Evolutionary conservation across 2,113 vertebrate genomes (phyloP).

Genomic region (Hymenochirus boettgeri): DNA sequence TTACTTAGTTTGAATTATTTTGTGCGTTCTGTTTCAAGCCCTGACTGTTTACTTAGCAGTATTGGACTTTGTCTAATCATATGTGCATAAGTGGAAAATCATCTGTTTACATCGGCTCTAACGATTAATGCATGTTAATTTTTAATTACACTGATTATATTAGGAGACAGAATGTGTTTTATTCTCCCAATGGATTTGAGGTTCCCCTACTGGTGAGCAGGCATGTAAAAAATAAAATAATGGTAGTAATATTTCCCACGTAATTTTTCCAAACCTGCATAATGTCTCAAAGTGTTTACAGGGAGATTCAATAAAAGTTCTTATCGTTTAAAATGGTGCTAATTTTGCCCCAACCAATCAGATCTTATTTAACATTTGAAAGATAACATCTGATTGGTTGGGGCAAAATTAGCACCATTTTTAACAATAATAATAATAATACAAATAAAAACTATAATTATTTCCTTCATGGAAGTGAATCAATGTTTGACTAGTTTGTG

Average conservation of each 20-base stretch:
- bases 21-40: slow-evolving; percentile 64
- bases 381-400: too few relatives aligned
- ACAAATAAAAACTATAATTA: too few relatives aligned
- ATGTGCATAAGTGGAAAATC: slow-evolving; percentile 94
- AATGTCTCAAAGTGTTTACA: too few relatives aligned
- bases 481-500: too few relatives aligned
- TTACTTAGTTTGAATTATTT: slow-evolving; percentile 71
- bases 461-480: too few relatives aligned
- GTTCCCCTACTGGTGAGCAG: slow-evolving; percentile 70
- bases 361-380: too few relatives aligned
- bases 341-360: too few relatives aligned
- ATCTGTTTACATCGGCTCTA: slow-evolving; percentile 91
- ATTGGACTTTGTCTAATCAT: slow-evolving; percentile 77
- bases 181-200: slow-evolving; percentile 82
- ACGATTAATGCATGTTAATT: slow-evolving; percentile 98
- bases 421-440: too few relatives aligned
- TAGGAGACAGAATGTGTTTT: slow-evolving; percentile 80
- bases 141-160: slow-evolving; percentile 96
- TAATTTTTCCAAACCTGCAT: too few relatives aligned
- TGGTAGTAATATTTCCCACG: neutral
- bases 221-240: slow-evolving; percentile 41
- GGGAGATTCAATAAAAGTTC: too few relatives aligned
- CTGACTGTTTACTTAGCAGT: slow-evolving; percentile 76
- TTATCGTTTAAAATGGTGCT: too few relatives aligned
- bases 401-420: too few relatives aligned